These are phyloP conservation scores for Macrosiphum euphorbiae DNA, from an alignment of 2,888 invertebrate species.

Conservation along the genomic window DNA sequence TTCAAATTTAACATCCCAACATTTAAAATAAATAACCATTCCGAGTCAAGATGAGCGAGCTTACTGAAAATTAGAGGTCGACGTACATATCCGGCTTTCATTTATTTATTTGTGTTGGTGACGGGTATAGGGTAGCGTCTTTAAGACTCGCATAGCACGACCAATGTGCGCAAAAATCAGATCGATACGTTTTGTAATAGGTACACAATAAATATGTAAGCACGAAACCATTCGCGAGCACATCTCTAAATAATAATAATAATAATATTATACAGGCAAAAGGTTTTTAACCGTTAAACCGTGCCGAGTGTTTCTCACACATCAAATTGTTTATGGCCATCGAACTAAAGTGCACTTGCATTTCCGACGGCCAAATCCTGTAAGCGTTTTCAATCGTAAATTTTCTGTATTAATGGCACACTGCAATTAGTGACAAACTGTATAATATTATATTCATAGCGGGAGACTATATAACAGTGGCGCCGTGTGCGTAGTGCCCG, in stretches of 20 bases:
- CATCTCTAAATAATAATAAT: not conserved
- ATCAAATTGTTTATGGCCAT: not conserved
- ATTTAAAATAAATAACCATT: not conserved
- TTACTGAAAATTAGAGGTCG: not conserved
- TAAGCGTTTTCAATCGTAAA: not conserved
- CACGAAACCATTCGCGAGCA: not conserved
- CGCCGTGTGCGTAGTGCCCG: not conserved
- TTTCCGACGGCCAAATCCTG: not conserved
- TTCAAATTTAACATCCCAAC: not conserved
- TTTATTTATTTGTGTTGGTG: not conserved
- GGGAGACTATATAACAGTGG: not conserved
- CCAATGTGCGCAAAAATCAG: not conserved
- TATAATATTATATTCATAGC: not conserved
- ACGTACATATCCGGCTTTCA: not conserved
- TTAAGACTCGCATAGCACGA: not conserved
- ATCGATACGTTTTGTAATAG: not conserved
- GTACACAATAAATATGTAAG: too few relatives aligned
- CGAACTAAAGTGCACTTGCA: conserved; percentile 14
- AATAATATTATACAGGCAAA: not conserved
- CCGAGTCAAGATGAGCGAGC: not conserved
- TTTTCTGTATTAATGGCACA: not conserved
- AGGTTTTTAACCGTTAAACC: not conserved
- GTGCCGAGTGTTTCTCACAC: conserved; percentile 2
- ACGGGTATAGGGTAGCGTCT: not conserved
- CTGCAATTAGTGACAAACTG: not conserved